Evolutionary conservation across 2,113 vertebrate species (phyloP).

Genomic region (Varanus salvator): DNA sequence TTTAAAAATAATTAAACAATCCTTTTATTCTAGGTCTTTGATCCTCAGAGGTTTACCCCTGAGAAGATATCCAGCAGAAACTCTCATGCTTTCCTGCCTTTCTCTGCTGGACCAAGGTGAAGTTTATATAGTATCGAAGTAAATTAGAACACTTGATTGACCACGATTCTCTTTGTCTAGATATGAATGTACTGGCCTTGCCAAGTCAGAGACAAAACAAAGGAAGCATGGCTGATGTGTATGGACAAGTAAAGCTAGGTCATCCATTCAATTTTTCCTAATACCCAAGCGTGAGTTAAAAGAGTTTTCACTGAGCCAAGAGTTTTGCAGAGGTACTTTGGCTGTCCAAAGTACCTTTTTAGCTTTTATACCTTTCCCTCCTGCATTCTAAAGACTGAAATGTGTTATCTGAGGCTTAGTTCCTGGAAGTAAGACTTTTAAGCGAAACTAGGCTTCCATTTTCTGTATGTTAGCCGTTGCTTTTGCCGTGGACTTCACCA

Average conservation of each 20-base stretch:
- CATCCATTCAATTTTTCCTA: background rate
- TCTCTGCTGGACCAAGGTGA: conserved; percentile 72
- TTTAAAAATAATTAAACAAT: background rate
- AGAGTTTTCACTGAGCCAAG: background rate
- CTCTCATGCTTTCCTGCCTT: conserved; percentile 82
- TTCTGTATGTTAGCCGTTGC: too few species aligned
- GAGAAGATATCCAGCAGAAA: conserved; percentile 78
- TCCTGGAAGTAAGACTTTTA: too few species aligned
- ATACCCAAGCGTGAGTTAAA: background rate
- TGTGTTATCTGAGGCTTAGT: too few species aligned
- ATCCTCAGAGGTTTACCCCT: conserved; percentile 83
- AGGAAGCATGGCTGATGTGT: background rate
- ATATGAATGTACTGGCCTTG: background rate
- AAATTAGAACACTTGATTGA: background rate
- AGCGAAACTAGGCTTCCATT: too few species aligned
- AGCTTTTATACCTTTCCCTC: too few species aligned
- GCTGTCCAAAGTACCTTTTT: background rate
- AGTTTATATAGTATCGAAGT: background rate
- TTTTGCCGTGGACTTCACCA: too few species aligned
- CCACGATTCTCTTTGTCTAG: background rate
- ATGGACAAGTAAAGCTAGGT: background rate
- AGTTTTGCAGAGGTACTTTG: background rate
- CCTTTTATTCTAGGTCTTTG: conserved; percentile 74
- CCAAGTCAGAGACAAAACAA: background rate
- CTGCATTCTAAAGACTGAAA: too few species aligned